Evolutionary conservation across 2,113 vertebrate species (phyloP).

Genomic region (Tyrannus savana): DNA sequence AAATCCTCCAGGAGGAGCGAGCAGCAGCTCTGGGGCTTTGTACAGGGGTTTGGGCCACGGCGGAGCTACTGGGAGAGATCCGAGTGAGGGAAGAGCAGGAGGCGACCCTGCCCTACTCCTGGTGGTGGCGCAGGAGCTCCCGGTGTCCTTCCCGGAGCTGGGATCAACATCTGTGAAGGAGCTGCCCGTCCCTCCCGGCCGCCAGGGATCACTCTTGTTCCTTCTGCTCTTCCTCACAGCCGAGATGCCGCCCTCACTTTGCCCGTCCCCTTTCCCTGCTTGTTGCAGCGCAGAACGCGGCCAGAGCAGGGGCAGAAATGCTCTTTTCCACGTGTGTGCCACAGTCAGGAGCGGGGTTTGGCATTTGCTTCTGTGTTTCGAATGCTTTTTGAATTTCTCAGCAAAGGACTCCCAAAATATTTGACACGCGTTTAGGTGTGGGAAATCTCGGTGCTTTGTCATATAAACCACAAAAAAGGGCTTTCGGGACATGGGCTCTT

Average conservation of each 20-base stretch:
- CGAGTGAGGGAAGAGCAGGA: accelerated
- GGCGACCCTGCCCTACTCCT: not conserved
- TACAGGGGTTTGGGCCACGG: no score
- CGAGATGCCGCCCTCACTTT: not conserved
- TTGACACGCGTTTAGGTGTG: not conserved
- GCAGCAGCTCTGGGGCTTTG: not conserved
- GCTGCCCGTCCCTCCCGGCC: not conserved
- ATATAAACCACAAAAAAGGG: not conserved
- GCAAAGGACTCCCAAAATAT: not conserved
- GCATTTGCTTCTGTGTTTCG: not conserved
- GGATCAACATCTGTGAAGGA: not conserved
- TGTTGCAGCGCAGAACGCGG: accelerated
- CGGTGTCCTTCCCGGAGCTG: not conserved
- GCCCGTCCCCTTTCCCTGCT: not conserved
- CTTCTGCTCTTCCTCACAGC: not conserved
- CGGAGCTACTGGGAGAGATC: not conserved
- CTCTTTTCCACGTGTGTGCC: not conserved
- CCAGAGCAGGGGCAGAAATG: not conserved
- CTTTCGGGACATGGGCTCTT: not conserved
- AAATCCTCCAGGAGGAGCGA: not conserved
- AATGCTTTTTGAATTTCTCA: not conserved
- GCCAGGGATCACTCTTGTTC: not conserved
- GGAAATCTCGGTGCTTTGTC: not conserved
- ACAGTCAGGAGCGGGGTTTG: not conserved
- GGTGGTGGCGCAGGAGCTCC: not conserved